These are phyloP conservation scores for Sebastes steindachneri DNA, from an alignment of 2,797 vertebrate species.

Conservation along the genomic window DNA sequence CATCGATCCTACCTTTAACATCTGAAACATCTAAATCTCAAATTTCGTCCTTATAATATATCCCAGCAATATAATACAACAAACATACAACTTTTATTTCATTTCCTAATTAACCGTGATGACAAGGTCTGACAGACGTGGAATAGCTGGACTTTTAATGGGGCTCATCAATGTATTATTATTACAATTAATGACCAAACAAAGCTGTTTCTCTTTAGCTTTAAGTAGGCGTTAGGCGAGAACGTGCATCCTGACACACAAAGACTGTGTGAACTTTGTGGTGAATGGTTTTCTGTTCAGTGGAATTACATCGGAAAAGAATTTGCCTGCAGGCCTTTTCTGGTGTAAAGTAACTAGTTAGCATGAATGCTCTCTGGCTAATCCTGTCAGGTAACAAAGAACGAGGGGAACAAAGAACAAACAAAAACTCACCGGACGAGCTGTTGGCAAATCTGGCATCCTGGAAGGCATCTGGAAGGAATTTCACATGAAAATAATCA, in stretches of 20 bases:
- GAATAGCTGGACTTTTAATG: background rate
- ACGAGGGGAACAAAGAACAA: constrained; percentile 6
- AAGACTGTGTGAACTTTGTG: constrained; percentile 36
- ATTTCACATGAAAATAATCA: constrained; percentile 34
- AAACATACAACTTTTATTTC: accelerated
- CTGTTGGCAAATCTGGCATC: constrained; percentile 99
- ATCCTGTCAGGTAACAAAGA: constrained; percentile 24
- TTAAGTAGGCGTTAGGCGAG: background rate
- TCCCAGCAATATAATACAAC: background rate
- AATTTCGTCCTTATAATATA: background rate
- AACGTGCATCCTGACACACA: constrained; percentile 45
- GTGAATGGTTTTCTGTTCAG: constrained; percentile 57
- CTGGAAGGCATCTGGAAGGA: constrained; percentile 96
- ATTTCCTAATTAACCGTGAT: background rate
- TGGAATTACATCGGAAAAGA: constrained; percentile 25
- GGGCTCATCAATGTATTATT: background rate
- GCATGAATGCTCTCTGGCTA: background rate
- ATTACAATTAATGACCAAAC: background rate
- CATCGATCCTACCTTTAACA: background rate
- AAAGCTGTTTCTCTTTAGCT: background rate
- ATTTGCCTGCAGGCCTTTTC: background rate
- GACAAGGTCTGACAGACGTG: background rate
- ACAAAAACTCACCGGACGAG: constrained; percentile 91
- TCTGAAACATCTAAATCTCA: background rate
- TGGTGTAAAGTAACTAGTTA: constrained; percentile 20